Evolutionary conservation across 2,797 vertebrate species (phyloP).

Genomic region (Hemibagrus guttatus): DNA sequence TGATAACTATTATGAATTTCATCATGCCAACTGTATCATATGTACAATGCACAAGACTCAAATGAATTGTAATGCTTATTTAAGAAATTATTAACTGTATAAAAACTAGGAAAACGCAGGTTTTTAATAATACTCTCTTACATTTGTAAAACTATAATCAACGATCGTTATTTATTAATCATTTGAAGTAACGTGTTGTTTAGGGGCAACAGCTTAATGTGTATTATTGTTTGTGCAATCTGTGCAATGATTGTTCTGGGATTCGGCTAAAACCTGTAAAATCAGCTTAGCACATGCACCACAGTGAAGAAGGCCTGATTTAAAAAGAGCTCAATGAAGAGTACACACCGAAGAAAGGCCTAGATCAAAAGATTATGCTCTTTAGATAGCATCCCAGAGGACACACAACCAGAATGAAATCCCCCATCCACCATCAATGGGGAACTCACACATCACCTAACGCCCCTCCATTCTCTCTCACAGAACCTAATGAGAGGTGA

Average conservation of each 20-base stretch:
- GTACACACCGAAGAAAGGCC: slow-evolving; percentile 47
- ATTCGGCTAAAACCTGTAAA: slow-evolving; percentile 76
- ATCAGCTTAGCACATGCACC: slow-evolving; percentile 81
- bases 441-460: slow-evolving; percentile 23
- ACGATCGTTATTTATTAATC: not conserved
- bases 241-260: slow-evolving; percentile 73
- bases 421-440: slow-evolving; percentile 28
- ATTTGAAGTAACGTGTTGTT: slow-evolving; percentile 54
- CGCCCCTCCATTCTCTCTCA: not conserved
- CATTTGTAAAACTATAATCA: not conserved
- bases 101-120: not conserved
- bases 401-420: slow-evolving; percentile 30
- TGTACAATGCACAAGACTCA: not conserved
- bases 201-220: slow-evolving; percentile 69
- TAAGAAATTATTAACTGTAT: not conserved
- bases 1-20: not conserved
- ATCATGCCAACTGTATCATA: not conserved
- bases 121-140: not conserved
- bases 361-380: slow-evolving; percentile 50
- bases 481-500: slow-evolving; percentile 28
- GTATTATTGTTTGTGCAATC: slow-evolving; percentile 78
- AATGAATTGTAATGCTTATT: not conserved
- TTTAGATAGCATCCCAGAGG: slow-evolving; percentile 39
- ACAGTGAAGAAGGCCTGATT: slow-evolving; percentile 78
- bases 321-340: slow-evolving; percentile 67